Base-by-base conservation (phyloP, 2,113 vertebrate species). In the Bubo blakistoni region DNA sequence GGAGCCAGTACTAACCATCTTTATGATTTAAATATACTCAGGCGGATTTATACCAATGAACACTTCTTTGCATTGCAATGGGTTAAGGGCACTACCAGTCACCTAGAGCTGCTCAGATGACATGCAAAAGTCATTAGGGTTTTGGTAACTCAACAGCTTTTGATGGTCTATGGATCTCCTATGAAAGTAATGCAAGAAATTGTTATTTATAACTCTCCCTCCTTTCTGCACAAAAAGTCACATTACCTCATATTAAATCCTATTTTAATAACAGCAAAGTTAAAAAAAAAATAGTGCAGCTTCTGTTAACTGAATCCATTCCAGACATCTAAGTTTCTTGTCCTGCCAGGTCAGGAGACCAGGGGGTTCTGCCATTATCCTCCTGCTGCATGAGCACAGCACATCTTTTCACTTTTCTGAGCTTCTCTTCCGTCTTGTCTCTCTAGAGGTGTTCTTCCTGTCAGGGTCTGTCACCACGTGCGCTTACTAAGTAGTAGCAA, bases 261-360 rank as follows among this genome's bases (percentile, higher is more conserved):
- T 65, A 54, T 54, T 86, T 49, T 70, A 80, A 88, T 66, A 58
- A 81, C 46, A 81, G 55, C 21, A 74, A 91, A 83, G 14, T 76
- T 76, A 46, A 18, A 44, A 44, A 61, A 76, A 81, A 78, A 88
- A 42, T 4, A 71, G 42, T 30, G 46, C 27, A 81, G 57, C 49
- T 94, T 95, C 34, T 96, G 77, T 77, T 84, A 85, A 52, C 34
- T 69, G 81, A 90, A 88, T 72, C 58, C 27, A 44, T 84, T 94
- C 70, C 58, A 87, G 58, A 70, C 66, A 79, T 38, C 30, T 70
- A 59, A 49, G 29, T 58, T 84, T 44, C 83, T 82, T 57, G 25
- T 72, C 49, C 74, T 93, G 46, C 62, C 54, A 87, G 84, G 90
- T 89, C 74, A 82, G 74, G 40, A 85, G 34, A 90, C 40, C 46